phyloP scores from a whole-genome alignment of 2,797 vertebrate genomes.

The Danio tinwini region DNA sequence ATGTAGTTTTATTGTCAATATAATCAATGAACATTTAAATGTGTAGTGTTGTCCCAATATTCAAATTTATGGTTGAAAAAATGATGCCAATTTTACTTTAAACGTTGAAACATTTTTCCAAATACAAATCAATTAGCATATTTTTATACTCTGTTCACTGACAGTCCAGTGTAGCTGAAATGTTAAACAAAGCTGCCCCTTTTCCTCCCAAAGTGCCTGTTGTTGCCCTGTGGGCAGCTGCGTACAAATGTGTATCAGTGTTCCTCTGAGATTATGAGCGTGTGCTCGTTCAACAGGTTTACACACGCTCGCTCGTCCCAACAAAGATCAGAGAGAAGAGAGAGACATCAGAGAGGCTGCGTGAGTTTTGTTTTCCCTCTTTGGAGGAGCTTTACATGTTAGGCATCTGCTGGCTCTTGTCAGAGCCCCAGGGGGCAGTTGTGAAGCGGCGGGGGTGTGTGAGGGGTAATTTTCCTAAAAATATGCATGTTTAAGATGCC shows the following conservation, averaged over 20 bases:
- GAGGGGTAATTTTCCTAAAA: slow-evolving; percentile 63
- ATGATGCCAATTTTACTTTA: neutral
- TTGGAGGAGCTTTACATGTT: slow-evolving; percentile 76
- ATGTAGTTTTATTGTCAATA: neutral
- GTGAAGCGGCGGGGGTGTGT: slow-evolving; percentile 53
- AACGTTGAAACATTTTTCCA: too few species aligned
- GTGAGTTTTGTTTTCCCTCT: slow-evolving; percentile 72
- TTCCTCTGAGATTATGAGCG: slow-evolving; percentile 49
- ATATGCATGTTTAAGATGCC: slow-evolving; percentile 79
- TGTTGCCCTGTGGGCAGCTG: slow-evolving; percentile 28
- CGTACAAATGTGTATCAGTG: slow-evolving; percentile 45
- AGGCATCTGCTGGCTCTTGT: slow-evolving; percentile 84
- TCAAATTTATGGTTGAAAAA: neutral
- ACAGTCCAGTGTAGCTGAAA: slow-evolving; percentile 67
- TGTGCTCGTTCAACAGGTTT: slow-evolving; percentile 68
- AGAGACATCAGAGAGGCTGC: slow-evolving; percentile 68
- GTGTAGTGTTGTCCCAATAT: too few species aligned
- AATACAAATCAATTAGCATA: neutral
- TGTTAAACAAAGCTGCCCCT: neutral
- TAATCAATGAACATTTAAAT: neutral
- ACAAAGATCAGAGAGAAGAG: slow-evolving; percentile 67
- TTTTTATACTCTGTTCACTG: neutral
- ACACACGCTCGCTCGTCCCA: slow-evolving; percentile 70
- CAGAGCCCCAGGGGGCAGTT: slow-evolving; percentile 67
- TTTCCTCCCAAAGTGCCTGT: neutral